A percentile compares a stretch with the other conserved stretches of the same genome.
Conservation (phyloP, 2,888 invertebrate species). For the Leptinotarsa rubiginosa region DNA sequence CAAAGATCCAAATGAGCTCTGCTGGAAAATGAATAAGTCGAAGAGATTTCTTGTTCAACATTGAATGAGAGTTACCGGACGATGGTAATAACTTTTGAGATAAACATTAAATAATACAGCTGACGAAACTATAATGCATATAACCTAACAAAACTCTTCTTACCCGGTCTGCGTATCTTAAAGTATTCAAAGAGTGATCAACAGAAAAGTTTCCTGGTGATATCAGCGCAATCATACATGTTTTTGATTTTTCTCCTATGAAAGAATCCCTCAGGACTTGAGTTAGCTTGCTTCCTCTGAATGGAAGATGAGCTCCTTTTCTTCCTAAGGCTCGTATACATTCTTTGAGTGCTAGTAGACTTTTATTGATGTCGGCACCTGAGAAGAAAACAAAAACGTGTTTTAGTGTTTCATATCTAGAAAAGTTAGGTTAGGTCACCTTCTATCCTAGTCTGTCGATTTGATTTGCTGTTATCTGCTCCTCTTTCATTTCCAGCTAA, state of each 20-base stretch:
- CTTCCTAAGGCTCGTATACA: conserved; percentile 96
- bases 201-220: conserved; percentile 96
- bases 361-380: conserved; percentile 96
- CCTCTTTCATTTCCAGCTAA: conserved; percentile 98
- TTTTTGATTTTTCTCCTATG: conserved; percentile 97
- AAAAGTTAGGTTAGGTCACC: conserved; percentile 59
- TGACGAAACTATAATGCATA: no score
- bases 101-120: not conserved
- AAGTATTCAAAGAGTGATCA: conserved; percentile 97
- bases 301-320: conserved; percentile 96
- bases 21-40: no score
- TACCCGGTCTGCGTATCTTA: conserved; percentile 93
- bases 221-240: conserved; percentile 99
- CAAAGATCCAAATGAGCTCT: no score
- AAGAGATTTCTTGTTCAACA: no score
- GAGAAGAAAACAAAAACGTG: not conserved
- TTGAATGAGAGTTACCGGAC: no score
- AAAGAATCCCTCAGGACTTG: conserved; percentile 96
- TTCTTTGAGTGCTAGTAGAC: conserved; percentile 94
- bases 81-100: not conserved
- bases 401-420: not conserved
- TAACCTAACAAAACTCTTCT: not conserved
- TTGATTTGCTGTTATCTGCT: conserved; percentile 97
- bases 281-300: conserved; percentile 96
- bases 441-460: conserved; percentile 91